phyloP scores from a whole-genome alignment of 2,113 vertebrate species.

The Rhinolophus sinicus region DNA sequence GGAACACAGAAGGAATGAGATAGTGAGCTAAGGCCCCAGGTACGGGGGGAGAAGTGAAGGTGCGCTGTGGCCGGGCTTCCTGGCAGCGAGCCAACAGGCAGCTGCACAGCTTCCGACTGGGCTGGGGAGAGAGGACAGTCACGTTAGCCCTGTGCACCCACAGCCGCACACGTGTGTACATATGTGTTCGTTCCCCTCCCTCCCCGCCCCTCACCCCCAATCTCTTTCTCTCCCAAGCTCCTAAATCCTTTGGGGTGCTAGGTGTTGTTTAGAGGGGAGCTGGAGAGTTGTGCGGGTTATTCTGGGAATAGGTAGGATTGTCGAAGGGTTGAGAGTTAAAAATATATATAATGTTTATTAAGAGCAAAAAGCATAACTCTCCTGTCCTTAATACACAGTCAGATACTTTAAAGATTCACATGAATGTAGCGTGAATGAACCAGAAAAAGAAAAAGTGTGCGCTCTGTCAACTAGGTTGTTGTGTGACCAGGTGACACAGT shows the following conservation, averaged over 20 bases:
- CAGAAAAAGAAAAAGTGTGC: neutral
- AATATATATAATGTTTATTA: neutral
- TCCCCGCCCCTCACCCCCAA: neutral
- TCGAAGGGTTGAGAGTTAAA: neutral
- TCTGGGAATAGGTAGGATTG: neutral
- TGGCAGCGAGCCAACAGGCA: neutral
- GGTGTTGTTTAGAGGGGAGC: neutral
- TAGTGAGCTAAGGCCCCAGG: fast-evolving
- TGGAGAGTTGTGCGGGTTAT: neutral
- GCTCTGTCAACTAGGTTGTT: neutral
- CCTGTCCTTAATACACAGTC: neutral
- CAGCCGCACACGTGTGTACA: neutral
- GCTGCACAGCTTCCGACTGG: fast-evolving
- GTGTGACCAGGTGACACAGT: neutral
- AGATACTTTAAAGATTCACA: neutral
- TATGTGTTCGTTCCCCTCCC: neutral
- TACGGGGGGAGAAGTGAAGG: no score
- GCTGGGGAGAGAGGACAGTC: neutral
- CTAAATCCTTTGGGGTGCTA: neutral
- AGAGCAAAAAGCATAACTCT: neutral
- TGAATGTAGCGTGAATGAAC: neutral
- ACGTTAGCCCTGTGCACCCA: no score
- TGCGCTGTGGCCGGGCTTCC: fast-evolving
- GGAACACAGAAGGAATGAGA: neutral
- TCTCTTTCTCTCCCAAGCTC: neutral